Conservation (phyloP, 2,797 vertebrate genomes). For the Lerista edwardsae region DNA sequence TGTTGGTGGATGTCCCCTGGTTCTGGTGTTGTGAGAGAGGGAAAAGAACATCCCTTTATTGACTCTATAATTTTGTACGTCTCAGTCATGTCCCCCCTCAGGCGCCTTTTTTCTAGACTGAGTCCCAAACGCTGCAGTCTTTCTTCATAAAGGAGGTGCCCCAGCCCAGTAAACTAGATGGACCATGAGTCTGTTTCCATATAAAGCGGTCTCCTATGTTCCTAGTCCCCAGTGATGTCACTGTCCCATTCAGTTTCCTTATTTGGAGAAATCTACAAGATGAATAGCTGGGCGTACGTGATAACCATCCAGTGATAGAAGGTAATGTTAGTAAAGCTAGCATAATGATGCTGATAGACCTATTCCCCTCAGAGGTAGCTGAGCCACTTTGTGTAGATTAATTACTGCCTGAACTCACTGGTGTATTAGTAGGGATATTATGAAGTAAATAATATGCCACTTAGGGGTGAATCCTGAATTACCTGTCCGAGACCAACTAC, state of each 20-base stretch:
- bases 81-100: no score
- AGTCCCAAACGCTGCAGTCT: no score
- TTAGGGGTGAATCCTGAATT: slow-evolving; percentile 59
- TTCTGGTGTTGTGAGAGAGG: no score
- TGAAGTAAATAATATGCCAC: slow-evolving; percentile 67
- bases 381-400: slow-evolving; percentile 29
- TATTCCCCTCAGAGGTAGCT: slow-evolving; percentile 26
- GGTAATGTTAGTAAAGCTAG: slow-evolving; percentile 24
- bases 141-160: no score
- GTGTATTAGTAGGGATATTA: slow-evolving; percentile 57
- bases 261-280: neutral
- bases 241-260: neutral
- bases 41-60: no score
- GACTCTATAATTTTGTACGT: no score
- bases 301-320: neutral
- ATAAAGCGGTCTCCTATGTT: no score
- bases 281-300: slow-evolving; percentile 21
- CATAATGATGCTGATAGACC: slow-evolving; percentile 10
- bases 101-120: no score
- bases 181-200: no score
- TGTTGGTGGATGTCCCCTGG: no score
- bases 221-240: neutral
- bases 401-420: slow-evolving; percentile 50
- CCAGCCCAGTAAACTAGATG: no score
- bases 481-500: slow-evolving; percentile 68